Evolutionary conservation across 2,888 invertebrate species (phyloP), one percentile per base, ranked within the genome.

Genomic region (Caenorhabditis sp.): DNA sequence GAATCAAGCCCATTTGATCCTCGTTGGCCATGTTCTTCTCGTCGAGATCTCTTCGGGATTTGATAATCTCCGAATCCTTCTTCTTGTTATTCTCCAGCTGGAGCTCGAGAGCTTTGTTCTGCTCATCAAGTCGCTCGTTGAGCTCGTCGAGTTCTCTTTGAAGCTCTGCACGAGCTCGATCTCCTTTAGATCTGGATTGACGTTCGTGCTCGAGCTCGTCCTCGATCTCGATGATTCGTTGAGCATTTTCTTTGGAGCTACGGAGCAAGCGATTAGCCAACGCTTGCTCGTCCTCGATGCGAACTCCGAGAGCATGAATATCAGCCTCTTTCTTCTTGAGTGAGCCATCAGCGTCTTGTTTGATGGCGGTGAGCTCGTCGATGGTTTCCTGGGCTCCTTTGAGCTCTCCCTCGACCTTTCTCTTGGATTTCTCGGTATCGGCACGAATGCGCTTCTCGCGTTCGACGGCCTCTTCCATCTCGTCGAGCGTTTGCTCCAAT

Each of bases 171-270:
- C 97, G 94, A 91, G 97, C 96, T 90, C 97, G 96, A 91, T 97
- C 97, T 88, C 96, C 95, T 77, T 82, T 82, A 62, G 83, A 68
- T 38, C 81, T 69, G 1, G 81, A 76, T 67, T 82, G 80, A 52
- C 83, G 65, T 69, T 99, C 99, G 86, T 97, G 95, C 90, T 99
- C 97, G 85, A 97, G 93, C 91, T 99, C 99, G 89, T 99, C 97
- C 90, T 99, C 97, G 89, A 99, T 92, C 90, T 99, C 97, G 89
- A 97, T 97, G 90, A 97, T 96, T 89, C 97, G 70, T 72, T 88
- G 93, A 90, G 95, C 95, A 89, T 97, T 92, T 91, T 97, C 97
- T 92, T 97, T 97, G 92, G 97, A 95, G 91, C 97, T 97, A 90
- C 96, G 96, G 59, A 96, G 95, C 88, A 94, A 92, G 85, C 96